Evolutionary conservation across 92 coral and sea anemone genomes (phyloP).

Genomic region (Ricordea florida): DNA sequence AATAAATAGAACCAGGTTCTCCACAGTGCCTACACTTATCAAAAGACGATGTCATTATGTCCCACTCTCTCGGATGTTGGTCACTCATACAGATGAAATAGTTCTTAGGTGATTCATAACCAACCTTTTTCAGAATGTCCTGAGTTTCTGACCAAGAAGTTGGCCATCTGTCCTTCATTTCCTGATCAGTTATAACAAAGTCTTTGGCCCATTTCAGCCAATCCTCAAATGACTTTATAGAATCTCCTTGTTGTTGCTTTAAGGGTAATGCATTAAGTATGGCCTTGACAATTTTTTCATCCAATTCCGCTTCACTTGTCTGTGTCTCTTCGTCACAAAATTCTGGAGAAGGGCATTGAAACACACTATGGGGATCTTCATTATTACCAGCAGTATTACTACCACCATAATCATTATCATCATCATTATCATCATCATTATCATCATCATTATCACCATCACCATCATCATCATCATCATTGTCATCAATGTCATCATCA

Average conservation of each 20-base stretch:
- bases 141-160: constrained; percentile 63
- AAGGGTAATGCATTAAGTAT: constrained; percentile 62
- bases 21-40: constrained; percentile 63
- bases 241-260: constrained; percentile 65
- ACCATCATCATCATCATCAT: neutral
- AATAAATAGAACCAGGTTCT: constrained; percentile 49
- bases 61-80: constrained; percentile 58
- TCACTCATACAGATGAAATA: constrained; percentile 63
- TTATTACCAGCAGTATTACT: neutral
- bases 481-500: neutral
- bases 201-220: constrained; percentile 68
- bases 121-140: constrained; percentile 46
- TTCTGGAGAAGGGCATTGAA: neutral
- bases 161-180: constrained; percentile 58
- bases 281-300: constrained; percentile 53
- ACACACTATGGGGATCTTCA: constrained; percentile 1
- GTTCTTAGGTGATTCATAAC: constrained; percentile 61
- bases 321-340: constrained; percentile 38
- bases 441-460: neutral
- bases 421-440: neutral
- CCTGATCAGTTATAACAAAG: constrained; percentile 59
- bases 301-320: constrained; percentile 53
- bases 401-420: neutral
- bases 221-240: constrained; percentile 67
- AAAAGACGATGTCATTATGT: constrained; percentile 55